Evolutionary conservation across 2,888 invertebrate genomes (phyloP).

Genomic region (Flexamia atlantica): DNA sequence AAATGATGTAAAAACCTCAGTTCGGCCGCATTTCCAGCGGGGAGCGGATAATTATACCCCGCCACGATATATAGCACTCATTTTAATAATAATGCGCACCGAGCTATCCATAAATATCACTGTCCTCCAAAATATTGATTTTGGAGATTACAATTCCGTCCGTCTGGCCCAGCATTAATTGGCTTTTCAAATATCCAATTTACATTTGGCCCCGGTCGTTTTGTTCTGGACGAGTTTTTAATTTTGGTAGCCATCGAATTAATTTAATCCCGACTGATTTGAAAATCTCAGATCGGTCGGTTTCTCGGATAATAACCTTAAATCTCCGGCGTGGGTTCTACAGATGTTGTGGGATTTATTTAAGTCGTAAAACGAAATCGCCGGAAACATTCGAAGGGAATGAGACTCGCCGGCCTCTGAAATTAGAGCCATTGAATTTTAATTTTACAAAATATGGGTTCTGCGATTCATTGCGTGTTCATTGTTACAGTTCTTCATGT

Average conservation of each 20-base stretch:
- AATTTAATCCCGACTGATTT: slow-evolving; percentile 46
- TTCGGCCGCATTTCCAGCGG: slow-evolving; percentile 21
- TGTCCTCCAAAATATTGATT: slow-evolving; percentile 56
- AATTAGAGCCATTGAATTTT: slow-evolving; percentile 35
- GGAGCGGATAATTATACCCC: slow-evolving; percentile 13
- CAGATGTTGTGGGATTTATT: slow-evolving; percentile 29
- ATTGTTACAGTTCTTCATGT: no score
- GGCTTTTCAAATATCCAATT: slow-evolving; percentile 61
- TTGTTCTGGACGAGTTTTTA: slow-evolving; percentile 56
- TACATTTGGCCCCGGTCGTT: slow-evolving; percentile 54
- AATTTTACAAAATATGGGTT: not conserved
- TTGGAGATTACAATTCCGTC: slow-evolving; percentile 39
- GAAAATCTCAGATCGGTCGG: slow-evolving; percentile 33
- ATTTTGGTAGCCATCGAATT: slow-evolving; percentile 58
- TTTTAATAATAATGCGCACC: slow-evolving; percentile 57
- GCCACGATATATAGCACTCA: slow-evolving; percentile 52
- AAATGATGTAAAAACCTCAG: slow-evolving; percentile 45
- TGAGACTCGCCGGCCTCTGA: not conserved
- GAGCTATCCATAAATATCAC: slow-evolving; percentile 53
- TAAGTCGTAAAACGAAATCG: slow-evolving; percentile 21
- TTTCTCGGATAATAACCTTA: slow-evolving; percentile 24
- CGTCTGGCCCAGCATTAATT: slow-evolving; percentile 33
- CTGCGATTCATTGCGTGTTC: not conserved
- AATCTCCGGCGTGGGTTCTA: slow-evolving; percentile 39
- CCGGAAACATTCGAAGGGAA: not conserved